These are phyloP conservation scores for Apodemia mormo DNA, from an alignment of 2,888 invertebrate genomes.

Conservation along the genomic window DNA sequence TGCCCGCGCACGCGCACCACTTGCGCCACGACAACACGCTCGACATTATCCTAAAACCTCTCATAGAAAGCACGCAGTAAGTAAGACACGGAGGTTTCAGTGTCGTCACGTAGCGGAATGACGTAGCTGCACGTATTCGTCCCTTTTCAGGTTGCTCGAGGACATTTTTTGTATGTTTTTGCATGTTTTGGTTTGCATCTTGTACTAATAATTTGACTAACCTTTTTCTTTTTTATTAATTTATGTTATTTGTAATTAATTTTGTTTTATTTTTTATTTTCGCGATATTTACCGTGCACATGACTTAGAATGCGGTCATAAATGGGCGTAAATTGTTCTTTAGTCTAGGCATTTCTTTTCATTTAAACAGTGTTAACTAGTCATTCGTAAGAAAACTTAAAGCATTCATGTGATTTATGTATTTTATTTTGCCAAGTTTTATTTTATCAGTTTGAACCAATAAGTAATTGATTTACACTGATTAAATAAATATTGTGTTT, in stretches of 20 bases:
- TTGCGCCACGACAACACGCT: constrained; percentile 78
- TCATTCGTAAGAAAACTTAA: not conserved
- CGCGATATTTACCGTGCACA: not conserved
- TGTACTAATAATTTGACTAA: constrained; percentile 62
- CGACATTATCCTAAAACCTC: constrained; percentile 81
- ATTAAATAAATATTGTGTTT: too few species aligned
- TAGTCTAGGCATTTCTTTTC: not conserved
- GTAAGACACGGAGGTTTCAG: constrained; percentile 56
- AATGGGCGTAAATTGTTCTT: not conserved
- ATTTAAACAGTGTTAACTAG: not conserved
- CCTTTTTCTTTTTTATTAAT: constrained; percentile 41
- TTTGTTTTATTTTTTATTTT: constrained; percentile 37
- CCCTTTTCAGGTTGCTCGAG: constrained; percentile 48
- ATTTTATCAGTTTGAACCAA: too few species aligned
- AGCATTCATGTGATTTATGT: not conserved
- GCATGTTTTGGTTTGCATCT: constrained; percentile 54
- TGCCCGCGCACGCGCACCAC: constrained; percentile 50
- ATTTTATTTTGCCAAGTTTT: not conserved
- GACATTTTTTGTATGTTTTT: constrained; percentile 44
- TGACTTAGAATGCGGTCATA: not conserved
- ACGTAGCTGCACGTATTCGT: constrained; percentile 70
- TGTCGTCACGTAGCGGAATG: constrained; percentile 73
- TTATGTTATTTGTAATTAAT: constrained; percentile 44
- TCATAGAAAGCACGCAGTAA: constrained; percentile 83
- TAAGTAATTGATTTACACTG: not conserved